These are phyloP conservation scores for Barnardius zonarius DNA, from an alignment of 2,113 vertebrate genomes.

Conservation along the genomic window DNA sequence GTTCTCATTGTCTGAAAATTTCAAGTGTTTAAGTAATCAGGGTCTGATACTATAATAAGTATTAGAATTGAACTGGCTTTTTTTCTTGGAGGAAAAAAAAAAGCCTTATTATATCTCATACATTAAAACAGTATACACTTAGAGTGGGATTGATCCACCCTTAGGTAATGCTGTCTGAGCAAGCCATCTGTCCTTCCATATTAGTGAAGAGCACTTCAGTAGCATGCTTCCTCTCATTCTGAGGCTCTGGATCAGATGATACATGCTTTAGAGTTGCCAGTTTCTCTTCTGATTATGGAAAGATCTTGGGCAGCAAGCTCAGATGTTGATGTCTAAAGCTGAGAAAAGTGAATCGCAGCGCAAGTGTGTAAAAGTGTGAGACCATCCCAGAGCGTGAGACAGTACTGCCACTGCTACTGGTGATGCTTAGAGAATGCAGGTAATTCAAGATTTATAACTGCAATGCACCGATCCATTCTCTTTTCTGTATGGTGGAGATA, in stretches of 20 bases:
- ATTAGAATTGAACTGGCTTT: neutral
- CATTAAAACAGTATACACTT: neutral
- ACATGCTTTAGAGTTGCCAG: neutral
- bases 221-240: rapidly evolving
- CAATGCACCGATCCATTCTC: neutral
- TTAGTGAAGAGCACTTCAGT: neutral
- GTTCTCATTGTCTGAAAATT: neutral
- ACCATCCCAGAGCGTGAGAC: neutral
- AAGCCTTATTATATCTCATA: neutral
- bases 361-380: neutral
- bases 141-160: neutral
- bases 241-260: neutral
- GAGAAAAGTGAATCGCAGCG: neutral
- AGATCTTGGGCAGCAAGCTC: neutral
- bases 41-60: neutral
- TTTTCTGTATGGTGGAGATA: neutral
- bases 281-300: neutral
- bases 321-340: neutral
- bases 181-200: neutral
- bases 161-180: neutral
- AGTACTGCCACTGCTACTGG: neutral
- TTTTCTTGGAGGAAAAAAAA: neutral
- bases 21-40: neutral
- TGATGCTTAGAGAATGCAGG: neutral
- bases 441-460: neutral